Conservation (phyloP, 2,113 vertebrate species). For the Lepidiolamprologus cunningtoni region DNA sequence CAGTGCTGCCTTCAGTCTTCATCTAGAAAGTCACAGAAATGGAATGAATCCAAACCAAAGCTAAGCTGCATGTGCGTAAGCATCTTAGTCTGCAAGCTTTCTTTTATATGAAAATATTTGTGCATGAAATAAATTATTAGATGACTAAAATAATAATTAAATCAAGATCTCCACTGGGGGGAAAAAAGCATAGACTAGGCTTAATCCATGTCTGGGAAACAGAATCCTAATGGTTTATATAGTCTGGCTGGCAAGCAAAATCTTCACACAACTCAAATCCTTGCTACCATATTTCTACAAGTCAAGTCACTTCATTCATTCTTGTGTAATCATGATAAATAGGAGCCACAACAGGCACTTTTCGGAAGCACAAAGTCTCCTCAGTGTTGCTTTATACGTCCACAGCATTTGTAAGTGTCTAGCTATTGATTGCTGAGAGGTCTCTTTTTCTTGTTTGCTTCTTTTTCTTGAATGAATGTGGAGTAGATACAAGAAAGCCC, state of each 20-base stretch:
- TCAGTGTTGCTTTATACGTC: not conserved
- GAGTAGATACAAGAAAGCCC: slow-evolving; percentile 7
- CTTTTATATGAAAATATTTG: slow-evolving; percentile 11
- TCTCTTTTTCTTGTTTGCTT: not conserved
- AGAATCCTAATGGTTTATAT: not conserved
- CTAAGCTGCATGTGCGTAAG: not conserved
- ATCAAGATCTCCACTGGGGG: not conserved
- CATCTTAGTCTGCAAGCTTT: not conserved
- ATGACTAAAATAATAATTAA: not conserved
- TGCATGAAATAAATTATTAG: not conserved
- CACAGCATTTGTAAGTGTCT: slow-evolving; percentile 39
- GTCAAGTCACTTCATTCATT: slow-evolving; percentile 29
- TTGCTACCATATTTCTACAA: not conserved
- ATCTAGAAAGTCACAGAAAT: not conserved
- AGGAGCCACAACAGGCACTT: slow-evolving; percentile 12
- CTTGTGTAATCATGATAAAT: slow-evolving; percentile 42
- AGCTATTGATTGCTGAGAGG: slow-evolving; percentile 31
- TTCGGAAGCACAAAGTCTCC: slow-evolving; percentile 21
- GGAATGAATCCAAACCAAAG: not conserved
- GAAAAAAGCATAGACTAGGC: not conserved
- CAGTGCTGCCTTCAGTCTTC: not conserved
- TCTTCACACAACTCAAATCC: not conserved
- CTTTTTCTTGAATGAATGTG: slow-evolving; percentile 41
- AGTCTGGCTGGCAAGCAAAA: not conserved
- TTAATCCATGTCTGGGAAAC: not conserved